A percentile compares a stretch with the other conserved stretches of the same genome.
These are phyloP conservation scores for Acronicta leporina DNA, from an alignment of 2,888 invertebrate species.

Conservation along the genomic window DNA sequence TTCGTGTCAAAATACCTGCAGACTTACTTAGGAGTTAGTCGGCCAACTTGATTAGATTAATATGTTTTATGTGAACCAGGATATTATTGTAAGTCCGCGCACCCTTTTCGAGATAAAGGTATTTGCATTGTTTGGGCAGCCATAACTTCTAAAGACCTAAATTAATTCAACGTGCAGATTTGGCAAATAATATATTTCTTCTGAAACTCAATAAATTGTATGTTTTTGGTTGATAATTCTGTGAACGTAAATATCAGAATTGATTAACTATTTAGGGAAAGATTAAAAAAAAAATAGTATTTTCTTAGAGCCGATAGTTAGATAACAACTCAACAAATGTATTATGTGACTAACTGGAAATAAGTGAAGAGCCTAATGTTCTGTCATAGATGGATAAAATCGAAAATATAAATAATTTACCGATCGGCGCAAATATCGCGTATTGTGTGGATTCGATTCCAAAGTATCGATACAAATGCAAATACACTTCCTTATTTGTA, in stretches of 20 bases:
- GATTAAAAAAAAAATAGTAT: too few relatives aligned
- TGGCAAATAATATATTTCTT: conserved; percentile 5
- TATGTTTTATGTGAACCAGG: conserved; percentile 28
- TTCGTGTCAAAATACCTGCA: conserved; percentile 16
- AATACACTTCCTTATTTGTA: too few relatives aligned
- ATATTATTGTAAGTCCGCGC: conserved; percentile 25
- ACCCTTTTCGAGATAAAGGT: conserved; percentile 45
- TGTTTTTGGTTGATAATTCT: conserved; percentile 13
- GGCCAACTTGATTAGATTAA: conserved; percentile 34
- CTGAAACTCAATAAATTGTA: conserved; percentile 27
- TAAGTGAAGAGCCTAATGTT: too few relatives aligned
- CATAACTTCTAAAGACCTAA: conserved; percentile 21
- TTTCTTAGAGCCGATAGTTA: too few relatives aligned
- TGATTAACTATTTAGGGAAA: too few relatives aligned
- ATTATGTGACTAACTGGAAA: too few relatives aligned
- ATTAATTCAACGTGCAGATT: conserved; percentile 12
- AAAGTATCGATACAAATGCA: too few relatives aligned
- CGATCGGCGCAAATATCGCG: too few relatives aligned
- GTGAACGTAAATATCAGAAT: neutral
- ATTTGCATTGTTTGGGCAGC: conserved; percentile 42
- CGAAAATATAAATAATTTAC: too few relatives aligned
- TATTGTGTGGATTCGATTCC: too few relatives aligned
- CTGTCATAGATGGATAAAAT: too few relatives aligned
- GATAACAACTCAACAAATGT: too few relatives aligned
- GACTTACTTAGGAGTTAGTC: conserved; percentile 17